Base-by-base conservation (phyloP, 2,113 vertebrate genomes). In the Psephotus haematonotus region DNA sequence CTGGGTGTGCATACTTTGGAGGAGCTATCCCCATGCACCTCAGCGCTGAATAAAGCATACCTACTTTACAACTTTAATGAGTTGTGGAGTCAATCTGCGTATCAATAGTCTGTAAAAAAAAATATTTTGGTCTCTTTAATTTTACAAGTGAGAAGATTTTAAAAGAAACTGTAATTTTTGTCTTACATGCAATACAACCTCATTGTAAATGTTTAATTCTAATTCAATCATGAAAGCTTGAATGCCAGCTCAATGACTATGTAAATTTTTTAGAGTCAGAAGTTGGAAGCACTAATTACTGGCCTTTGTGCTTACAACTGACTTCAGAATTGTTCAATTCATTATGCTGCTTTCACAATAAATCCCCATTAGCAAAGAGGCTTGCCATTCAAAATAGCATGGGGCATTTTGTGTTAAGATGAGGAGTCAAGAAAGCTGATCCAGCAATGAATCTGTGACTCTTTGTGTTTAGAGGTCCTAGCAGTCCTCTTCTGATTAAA, bases 231-330 rank as follows among this genome's bases (percentile, higher is more conserved):
- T 77, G 53, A 90, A 88, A 80, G 9, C 70, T 68, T 76, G 53
- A 88, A 92, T 90, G 39, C 43, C 33, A 86, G 67, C 43, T 92
- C 82, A 88, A 68, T 78, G 71, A 50, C 67, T 90, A 87, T 90
- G 75, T 62, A 94, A 77, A 94, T 96, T 92, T 93, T 35, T 49
- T 81, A 14, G 60, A 93, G 71, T 90, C 79, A 78, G 43, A 88
- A 88, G 46, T 39, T 68, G 50, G 53, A 93, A 86, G 31, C 20
- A 47, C 47, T 92, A 88, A 93, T 96, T 96, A 92, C 35, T 81
- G 72, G 29, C 80, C 76, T 95, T 94, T 80, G 50, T 96, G 46
- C 67, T 90, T 86, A 59, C 53, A 92, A 50, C 13, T 81, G 49
- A 81, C 71, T 82, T 88, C 60, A 84, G 60, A 90, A 94, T 81